phyloP scores from a whole-genome alignment of 2,113 vertebrate genomes.

The Tachysurus vachellii region DNA sequence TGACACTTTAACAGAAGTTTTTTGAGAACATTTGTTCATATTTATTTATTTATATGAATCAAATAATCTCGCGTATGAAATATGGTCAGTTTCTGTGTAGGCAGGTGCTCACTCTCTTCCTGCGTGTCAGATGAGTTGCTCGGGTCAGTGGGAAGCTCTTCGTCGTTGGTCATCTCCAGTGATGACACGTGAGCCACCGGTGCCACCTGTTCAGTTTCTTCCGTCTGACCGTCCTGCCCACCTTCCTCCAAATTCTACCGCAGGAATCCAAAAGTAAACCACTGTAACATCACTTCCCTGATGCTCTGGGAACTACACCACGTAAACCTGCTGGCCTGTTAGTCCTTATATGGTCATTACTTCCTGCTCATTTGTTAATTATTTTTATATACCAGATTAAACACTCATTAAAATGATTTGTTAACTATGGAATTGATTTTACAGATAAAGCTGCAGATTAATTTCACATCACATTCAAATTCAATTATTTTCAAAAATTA shows the following conservation, averaged over 20 bases:
- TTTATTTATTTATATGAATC: not conserved
- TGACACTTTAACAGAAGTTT: not conserved
- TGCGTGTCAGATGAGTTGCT: conserved; percentile 88
- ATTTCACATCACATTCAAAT: not conserved
- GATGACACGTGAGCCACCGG: conserved; percentile 74
- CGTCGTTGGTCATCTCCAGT: conserved; percentile 80
- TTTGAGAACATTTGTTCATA: too few species aligned
- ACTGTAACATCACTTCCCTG: not conserved
- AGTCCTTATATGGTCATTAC: conserved; percentile 1
- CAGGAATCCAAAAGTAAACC: conserved; percentile 11
- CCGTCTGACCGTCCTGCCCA: conserved; percentile 69
- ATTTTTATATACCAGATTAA: not conserved
- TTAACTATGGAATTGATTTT: not conserved
- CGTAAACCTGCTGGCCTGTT: too few species aligned
- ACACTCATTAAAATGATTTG: not conserved
- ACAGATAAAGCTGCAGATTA: not conserved
- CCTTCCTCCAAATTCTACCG: conserved; percentile 77
- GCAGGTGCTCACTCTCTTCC: conserved; percentile 79
- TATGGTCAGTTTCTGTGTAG: not conserved
- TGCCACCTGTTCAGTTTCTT: conserved; percentile 73
- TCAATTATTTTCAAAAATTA: not conserved
- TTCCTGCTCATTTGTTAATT: not conserved
- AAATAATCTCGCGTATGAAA: not conserved
- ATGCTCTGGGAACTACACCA: not conserved
- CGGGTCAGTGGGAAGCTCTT: conserved; percentile 85